phyloP scores from a whole-genome alignment of 1,140 invertebrate species.

The Adoxophyes honmai region DNA sequence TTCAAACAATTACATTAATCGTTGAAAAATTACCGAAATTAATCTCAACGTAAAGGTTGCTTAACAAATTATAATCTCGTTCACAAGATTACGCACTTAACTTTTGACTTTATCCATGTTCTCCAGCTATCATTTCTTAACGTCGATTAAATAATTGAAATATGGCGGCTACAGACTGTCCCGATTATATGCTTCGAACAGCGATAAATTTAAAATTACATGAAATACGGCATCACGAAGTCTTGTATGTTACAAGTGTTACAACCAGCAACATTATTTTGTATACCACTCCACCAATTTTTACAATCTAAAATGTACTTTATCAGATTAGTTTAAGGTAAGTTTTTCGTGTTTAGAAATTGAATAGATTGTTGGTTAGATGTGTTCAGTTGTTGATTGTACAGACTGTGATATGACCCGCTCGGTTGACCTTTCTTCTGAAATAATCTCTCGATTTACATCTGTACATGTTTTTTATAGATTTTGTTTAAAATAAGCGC shows the following conservation, averaged over 20 bases:
- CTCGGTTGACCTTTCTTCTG: slow-evolving; percentile 5
- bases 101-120: slow-evolving; percentile 4
- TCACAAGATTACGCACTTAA: slow-evolving; percentile 3
- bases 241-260: too few species aligned
- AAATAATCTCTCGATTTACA: background rate
- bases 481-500: too few species aligned
- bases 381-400: too few species aligned
- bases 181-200: background rate
- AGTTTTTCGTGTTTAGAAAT: too few species aligned
- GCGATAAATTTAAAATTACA: slow-evolving; percentile 16
- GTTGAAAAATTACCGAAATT: too few species aligned
- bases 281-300: too few species aligned
- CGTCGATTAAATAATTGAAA: slow-evolving; percentile 12
- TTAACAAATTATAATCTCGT: slow-evolving; percentile 13
- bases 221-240: background rate
- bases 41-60: background rate
- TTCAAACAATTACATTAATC: too few species aligned
- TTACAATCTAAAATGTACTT: too few species aligned
- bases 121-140: background rate
- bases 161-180: slow-evolving; percentile 1
- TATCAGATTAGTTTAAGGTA: too few species aligned
- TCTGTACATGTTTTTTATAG: too few species aligned
- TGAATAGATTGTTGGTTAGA: too few species aligned
- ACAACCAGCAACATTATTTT: too few species aligned
- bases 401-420: background rate